Evolutionary conservation across 2,888 invertebrate genomes (phyloP).

Genomic region (Eurytoma californica): DNA sequence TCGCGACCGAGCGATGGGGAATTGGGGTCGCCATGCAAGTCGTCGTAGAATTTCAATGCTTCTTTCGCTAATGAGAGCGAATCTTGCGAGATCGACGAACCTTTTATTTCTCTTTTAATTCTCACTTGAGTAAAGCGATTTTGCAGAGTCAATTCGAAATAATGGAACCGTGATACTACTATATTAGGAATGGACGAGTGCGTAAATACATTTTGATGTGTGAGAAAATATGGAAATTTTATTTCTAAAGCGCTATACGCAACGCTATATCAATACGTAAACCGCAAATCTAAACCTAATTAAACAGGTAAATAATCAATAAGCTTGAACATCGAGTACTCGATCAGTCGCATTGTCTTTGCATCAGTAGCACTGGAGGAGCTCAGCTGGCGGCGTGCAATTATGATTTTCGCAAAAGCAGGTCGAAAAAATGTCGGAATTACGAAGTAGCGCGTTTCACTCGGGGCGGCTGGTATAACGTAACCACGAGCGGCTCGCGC

Average conservation of each 20-base stretch:
- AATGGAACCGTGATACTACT: too few relatives aligned
- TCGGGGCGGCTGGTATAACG: background rate
- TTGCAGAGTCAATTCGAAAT: too few relatives aligned
- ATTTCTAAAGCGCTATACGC: too few relatives aligned
- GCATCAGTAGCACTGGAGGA: too few relatives aligned
- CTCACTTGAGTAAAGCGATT: background rate
- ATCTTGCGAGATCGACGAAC: background rate
- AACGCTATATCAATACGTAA: too few relatives aligned
- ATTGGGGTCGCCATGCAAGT: conserved; percentile 1
- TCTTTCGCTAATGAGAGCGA: conserved; percentile 8
- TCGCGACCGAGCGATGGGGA: background rate
- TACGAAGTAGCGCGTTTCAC: background rate
- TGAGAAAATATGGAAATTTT: too few relatives aligned
- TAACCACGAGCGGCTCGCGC: conserved; percentile 8
- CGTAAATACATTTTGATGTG: too few relatives aligned
- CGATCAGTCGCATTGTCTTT: too few relatives aligned
- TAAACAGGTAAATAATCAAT: too few relatives aligned
- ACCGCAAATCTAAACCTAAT: too few relatives aligned
- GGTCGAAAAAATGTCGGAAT: conserved; percentile 5
- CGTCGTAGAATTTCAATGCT: background rate
- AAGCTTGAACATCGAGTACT: too few relatives aligned
- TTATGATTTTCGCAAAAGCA: background rate
- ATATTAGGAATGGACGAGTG: too few relatives aligned
- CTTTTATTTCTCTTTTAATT: background rate
- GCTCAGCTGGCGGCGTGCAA: background rate